A percentile compares a stretch with the other conserved stretches of the same genome.
phyloP scores from a whole-genome alignment of 2,113 vertebrate species.

The Thryonomys swinderianus region DNA sequence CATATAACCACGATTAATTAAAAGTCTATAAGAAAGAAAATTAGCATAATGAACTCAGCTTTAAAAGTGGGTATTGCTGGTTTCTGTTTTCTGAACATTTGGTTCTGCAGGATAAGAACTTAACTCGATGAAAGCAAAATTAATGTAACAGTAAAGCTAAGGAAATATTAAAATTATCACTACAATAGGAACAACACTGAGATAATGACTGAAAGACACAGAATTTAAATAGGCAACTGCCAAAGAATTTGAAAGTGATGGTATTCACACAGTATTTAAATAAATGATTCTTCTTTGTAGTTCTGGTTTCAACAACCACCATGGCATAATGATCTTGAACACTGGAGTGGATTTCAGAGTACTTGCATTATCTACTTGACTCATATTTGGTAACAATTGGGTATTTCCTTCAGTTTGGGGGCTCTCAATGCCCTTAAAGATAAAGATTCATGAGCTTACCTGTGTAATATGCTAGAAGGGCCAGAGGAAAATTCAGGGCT shows the following conservation, averaged over 20 bases:
- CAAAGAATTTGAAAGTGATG: neutral
- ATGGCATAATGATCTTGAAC: neutral
- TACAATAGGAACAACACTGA: neutral
- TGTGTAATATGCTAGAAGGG: neutral
- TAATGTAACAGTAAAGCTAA: neutral
- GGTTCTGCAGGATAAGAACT: neutral
- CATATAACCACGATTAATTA: neutral
- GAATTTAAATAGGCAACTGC: neutral
- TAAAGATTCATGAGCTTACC: neutral
- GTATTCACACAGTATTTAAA: neutral
- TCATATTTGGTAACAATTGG: neutral
- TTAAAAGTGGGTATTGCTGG: neutral
- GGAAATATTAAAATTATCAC: neutral
- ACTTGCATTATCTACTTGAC: neutral
- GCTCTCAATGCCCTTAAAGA: constrained; percentile 7
- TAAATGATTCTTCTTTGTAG: too few species aligned
- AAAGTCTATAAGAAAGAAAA: neutral
- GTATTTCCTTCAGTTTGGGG: neutral
- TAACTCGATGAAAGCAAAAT: neutral
- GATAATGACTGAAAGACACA: neutral
- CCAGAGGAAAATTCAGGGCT: neutral
- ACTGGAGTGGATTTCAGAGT: neutral
- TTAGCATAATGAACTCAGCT: neutral
- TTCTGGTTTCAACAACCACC: too few species aligned
- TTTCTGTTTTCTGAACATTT: neutral